Evolutionary conservation across 2,113 vertebrate species (phyloP).

Genomic region (Epinephelus lanceolatus): DNA sequence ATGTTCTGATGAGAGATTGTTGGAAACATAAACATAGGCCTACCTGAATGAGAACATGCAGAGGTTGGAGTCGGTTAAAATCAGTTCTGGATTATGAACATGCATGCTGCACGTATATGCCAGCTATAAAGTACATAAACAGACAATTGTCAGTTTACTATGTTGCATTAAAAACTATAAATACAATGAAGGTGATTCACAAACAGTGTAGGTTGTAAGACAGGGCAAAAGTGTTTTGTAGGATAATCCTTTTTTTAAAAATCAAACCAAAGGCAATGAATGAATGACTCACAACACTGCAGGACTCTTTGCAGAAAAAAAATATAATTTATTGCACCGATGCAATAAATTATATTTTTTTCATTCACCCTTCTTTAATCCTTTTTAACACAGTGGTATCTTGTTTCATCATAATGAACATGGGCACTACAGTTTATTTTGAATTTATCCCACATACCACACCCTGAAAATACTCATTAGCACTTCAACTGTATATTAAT

Average conservation of each 20-base stretch:
- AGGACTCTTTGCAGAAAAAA: too few species aligned
- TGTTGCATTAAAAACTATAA: not conserved
- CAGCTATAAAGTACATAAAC: not conserved
- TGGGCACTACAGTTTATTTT: not conserved
- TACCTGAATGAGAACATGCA: not conserved
- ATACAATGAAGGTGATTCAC: too few species aligned
- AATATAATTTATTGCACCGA: too few species aligned
- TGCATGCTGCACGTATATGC: not conserved
- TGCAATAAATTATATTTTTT: too few species aligned
- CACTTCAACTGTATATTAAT: too few species aligned
- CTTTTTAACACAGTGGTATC: not conserved
- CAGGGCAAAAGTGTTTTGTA: not conserved
- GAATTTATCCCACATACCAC: too few species aligned
- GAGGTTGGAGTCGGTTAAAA: not conserved
- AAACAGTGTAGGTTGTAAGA: too few species aligned
- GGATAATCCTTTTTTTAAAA: not conserved
- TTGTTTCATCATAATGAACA: too few species aligned
- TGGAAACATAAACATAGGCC: not conserved
- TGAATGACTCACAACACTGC: too few species aligned
- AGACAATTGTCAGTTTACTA: not conserved
- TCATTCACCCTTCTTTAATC: too few species aligned
- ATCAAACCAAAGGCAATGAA: too few species aligned
- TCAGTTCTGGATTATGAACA: not conserved
- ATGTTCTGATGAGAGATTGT: not conserved
- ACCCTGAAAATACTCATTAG: not conserved